Evolutionary conservation across 1,140 invertebrate genomes (phyloP), one percentile per base, ranked within the genome.

Genomic region (Leptinotarsa texana): DNA sequence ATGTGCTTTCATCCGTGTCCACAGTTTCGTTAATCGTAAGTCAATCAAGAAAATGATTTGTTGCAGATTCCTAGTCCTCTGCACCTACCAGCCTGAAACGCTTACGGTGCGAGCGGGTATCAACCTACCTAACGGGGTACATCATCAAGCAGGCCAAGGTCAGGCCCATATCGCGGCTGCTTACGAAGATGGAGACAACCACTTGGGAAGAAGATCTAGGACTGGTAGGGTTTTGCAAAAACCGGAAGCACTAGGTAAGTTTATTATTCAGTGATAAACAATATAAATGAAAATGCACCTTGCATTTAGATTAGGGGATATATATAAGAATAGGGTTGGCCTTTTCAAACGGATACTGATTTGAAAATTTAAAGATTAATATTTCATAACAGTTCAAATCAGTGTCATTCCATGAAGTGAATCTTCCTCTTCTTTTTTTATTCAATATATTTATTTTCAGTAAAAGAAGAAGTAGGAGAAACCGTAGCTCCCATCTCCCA

Each of bases 81-180:
- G 93, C 79, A 92, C 91, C 21, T 94, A 93, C 80, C 91, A 93
- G 78, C 93, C 93, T 3, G 93, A 94, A 83, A 93, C 92, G 8
- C 87, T 94, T 72, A 93, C 93, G 0, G 92, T 95, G 13, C 87
- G 92, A 73, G 93, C 93, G 24, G 92, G 93, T 18, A 89, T 92
- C 49, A 91, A 89, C 66, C 84, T 92, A 63, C 90, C 90, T 0
- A 79, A 76, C 18, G 73, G 67, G 22, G 72, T 72, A 18, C 72
- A 77, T 33, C 70, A 76, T 24, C 69, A 69, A 48, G 63, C 72
- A 24, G 80, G 81, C 42, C 74, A 77, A 21, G 80, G 79, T 21
- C 81, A 83, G 49, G 80, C 81, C 2, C 76, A 80, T 21, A 21
- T 75, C 4, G 63, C 70, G 27, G 63, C 73, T 6, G 47, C 66